Base-by-base conservation (phyloP, 2,113 vertebrate genomes). In the Perccottus glenii region DNA sequence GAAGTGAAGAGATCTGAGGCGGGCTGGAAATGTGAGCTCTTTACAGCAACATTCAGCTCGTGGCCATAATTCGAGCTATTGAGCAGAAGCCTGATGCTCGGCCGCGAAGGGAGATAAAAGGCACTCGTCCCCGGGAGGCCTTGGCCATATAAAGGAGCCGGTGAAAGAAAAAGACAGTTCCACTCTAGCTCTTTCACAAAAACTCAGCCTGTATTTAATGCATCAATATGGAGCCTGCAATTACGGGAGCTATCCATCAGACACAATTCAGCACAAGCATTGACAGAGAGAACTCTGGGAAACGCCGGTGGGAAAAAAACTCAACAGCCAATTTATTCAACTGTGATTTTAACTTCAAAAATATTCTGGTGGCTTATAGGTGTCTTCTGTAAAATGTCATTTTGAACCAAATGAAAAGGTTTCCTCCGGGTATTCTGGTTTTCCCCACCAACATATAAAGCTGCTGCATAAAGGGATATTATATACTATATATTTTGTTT, bases 161-260 rank as follows among this genome's bases (percentile, higher is more conserved):
- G 11, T 42, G 16, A 70, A 35, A 57, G 65, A 50, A 27, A 16
- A 27, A 38, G 50, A 48, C 51, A 2, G 1, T 3, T 50, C 12
- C 44, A 1, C 56, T 45, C 52, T 46, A 9, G 5, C 40, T 7
- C 66, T 52, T 51, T 72, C 46, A 72, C 4, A 72, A 53, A 65
- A 46, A 68, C 70, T 60, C 65, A 16, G 7, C 68, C 19, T 45
- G 47, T 57, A 48, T 55, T 70, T 32, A 64, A 74, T 74, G 50
- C 35, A 10, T 70, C 70, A 69, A 44, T 58, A 60, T 9, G 38
- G 69, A 75, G 62, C 45, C 60, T 11, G 51, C 69, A 70, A 76
- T 76, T 65, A 77, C 44, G 46, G 69, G 35, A 9, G 94, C 81
- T 93, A 95, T 60, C 56, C 43, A 40, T 61, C 45, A 42, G 63